Evolutionary conservation across 2,888 invertebrate genomes (phyloP), one percentile per base, ranked within the genome.

Genomic region (Hirudinaria manillensis): DNA sequence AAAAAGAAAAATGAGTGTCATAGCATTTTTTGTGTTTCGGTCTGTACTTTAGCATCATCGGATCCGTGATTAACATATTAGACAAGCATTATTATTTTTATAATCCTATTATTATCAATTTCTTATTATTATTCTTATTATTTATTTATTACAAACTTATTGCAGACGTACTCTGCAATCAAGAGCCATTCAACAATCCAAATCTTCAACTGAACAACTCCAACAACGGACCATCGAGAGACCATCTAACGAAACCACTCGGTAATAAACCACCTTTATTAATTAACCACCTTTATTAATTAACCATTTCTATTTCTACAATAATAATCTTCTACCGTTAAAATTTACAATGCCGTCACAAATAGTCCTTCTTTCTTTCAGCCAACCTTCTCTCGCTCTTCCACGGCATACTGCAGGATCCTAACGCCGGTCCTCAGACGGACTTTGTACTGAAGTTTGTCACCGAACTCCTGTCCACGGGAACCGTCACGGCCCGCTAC

Each of bases 401-500:
- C 19, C 24, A 61, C n/a, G 61, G 29, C 24, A 61, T 61, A 7
- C 61, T 84, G 3, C 80, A 81, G 21, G 83, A 84, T 74, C 81
- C 81, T 4, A 80, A 80, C 16, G 78, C 85, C n/a, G 84, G 83
- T 61, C 85, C 83, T 21, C 80, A 84, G 72, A 84, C 84, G 2
- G 82, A 84, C 75, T 86, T 86, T 78, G 83, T 85, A 1, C 79
- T 85, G 38, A 79, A 82, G 16, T 84, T 86, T 76, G 80, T 86
- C 24, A 83, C 84, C 75, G 85, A 86, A 78, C 81, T 84, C 27
- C 82, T 86, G 45, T 81, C 83, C 53, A 83, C 84, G 80, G 86
- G 85, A 6, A 72, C 45, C 3, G 51, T 34, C 32, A 68, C 68
- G 7, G 53, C 76, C 3, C 45, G 76, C 19, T 77, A 74, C 75